Evolutionary conservation across 2,113 vertebrate species (phyloP).

Genomic region (Poecilia latipinna): DNA sequence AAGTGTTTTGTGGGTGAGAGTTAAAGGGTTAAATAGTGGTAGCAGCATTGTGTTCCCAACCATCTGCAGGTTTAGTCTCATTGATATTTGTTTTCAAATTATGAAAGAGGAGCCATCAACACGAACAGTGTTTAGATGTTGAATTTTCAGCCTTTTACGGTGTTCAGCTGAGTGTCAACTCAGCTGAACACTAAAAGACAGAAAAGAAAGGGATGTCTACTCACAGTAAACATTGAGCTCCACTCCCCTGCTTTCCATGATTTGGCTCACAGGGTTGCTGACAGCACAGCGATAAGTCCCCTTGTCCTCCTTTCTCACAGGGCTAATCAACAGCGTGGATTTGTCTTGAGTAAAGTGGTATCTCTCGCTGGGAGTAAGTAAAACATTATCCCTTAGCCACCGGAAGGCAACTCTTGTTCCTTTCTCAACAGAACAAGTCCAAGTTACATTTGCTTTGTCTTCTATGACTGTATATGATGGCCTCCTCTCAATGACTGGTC

Average conservation of each 20-base stretch:
- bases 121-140: too few species aligned
- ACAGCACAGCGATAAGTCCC: constrained; percentile 76
- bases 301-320: constrained; percentile 79
- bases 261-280: constrained; percentile 72
- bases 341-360: constrained; percentile 68
- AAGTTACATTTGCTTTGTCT: constrained; percentile 78
- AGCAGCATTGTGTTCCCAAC: not conserved
- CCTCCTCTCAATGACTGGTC: constrained; percentile 68
- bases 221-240: constrained; percentile 81
- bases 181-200: not conserved
- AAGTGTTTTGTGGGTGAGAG: not conserved
- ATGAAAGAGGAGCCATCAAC: not conserved
- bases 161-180: too few species aligned
- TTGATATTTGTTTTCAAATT: not conserved
- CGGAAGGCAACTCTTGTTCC: constrained; percentile 76
- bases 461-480: constrained; percentile 72
- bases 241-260: constrained; percentile 40
- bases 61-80: too few species aligned
- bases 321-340: constrained; percentile 70
- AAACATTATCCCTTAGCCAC: constrained; percentile 71
- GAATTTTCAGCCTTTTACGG: not conserved
- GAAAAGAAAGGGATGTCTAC: constrained; percentile 33
- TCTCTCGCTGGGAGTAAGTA: constrained; percentile 50
- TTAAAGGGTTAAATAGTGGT: not conserved
- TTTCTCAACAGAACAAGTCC: constrained; percentile 74